Evolutionary conservation across 2,797 vertebrate genomes (phyloP).

Genomic region (Peromyscus aztecus): DNA sequence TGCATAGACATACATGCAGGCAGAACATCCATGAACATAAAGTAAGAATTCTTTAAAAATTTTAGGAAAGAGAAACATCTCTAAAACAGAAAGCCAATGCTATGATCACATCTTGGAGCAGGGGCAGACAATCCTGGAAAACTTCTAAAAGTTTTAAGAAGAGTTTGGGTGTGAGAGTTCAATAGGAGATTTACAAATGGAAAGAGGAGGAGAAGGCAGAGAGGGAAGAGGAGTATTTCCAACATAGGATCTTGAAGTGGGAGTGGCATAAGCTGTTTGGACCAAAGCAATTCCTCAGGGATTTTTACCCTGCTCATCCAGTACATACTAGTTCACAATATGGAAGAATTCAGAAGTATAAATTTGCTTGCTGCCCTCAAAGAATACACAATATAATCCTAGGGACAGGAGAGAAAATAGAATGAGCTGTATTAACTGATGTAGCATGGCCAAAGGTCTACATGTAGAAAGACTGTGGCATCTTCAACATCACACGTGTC

Average conservation of each 20-base stretch:
- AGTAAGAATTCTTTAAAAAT: neutral
- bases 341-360: neutral
- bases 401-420: neutral
- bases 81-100: neutral
- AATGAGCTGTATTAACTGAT: neutral
- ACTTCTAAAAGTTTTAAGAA: neutral
- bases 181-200: conserved; percentile 18
- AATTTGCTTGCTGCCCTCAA: neutral
- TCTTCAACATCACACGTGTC: neutral
- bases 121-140: neutral
- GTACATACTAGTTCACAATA: neutral
- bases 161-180: neutral
- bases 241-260: neutral
- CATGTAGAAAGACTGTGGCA: neutral
- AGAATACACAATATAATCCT: neutral
- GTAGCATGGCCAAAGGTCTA: neutral
- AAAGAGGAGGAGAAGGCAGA: neutral
- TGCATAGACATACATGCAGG: neutral
- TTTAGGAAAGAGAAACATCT: neutral
- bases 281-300: neutral
- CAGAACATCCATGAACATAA: neutral
- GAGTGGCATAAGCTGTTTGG: neutral
- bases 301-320: neutral
- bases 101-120: neutral
- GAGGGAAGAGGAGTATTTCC: neutral